A percentile compares a stretch with the other conserved stretches of the same genome.
Conservation (phyloP, 2,113 vertebrate genomes). For the Regulus satrapa region DNA sequence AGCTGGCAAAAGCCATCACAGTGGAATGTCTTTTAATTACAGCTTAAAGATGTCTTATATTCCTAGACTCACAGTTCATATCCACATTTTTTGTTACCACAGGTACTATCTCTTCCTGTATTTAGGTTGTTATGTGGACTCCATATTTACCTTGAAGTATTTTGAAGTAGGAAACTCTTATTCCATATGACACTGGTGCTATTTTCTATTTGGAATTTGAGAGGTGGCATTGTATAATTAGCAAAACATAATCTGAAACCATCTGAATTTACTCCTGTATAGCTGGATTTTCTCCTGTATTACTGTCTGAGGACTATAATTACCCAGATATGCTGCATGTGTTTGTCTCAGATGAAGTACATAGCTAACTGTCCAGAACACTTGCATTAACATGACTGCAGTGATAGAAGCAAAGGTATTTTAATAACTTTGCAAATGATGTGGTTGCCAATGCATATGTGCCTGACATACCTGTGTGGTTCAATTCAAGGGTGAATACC, state of each 20-base stretch:
- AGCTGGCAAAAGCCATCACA: not conserved
- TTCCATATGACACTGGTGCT: not conserved
- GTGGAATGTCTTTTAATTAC: not conserved
- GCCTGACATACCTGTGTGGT: not conserved
- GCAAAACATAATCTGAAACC: not conserved
- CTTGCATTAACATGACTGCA: not conserved
- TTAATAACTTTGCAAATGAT: constrained; percentile 8
- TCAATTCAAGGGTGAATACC: not conserved
- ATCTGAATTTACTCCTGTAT: not conserved
- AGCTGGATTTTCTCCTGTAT: not conserved
- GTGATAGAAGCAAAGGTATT: not conserved
- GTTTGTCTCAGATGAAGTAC: not conserved
- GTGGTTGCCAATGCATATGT: not conserved
- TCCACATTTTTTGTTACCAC: not conserved
- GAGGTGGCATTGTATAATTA: not conserved
- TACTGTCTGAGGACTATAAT: not conserved
- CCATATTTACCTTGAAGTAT: not conserved
- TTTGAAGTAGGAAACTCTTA: not conserved
- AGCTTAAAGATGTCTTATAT: not conserved
- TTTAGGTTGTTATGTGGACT: not conserved
- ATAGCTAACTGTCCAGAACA: not conserved
- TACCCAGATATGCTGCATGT: not conserved
- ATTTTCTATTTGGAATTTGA: not conserved
- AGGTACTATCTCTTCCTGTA: not conserved
- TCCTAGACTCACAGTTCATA: not conserved